phyloP scores from a whole-genome alignment of 2,797 vertebrate genomes.

The Trematomus bernacchii region DNA sequence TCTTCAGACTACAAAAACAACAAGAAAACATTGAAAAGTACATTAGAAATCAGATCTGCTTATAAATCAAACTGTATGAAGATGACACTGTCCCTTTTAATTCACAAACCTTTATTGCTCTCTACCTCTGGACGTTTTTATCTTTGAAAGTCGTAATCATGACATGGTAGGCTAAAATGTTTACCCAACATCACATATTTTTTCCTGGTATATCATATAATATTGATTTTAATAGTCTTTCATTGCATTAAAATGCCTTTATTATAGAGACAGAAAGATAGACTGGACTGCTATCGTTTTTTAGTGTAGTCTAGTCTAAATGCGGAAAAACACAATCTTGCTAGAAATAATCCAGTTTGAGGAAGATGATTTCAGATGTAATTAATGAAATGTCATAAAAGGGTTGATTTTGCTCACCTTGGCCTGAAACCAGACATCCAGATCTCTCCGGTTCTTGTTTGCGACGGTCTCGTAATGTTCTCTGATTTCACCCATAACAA shows the following conservation, averaged over 20 bases:
- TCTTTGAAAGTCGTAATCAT: conserved; percentile 44
- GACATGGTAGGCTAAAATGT: too few relatives aligned
- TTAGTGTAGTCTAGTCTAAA: too few relatives aligned
- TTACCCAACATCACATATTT: neutral
- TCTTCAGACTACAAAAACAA: conserved; percentile 51
- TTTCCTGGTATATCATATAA: neutral
- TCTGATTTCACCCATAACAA: conserved; percentile 85
- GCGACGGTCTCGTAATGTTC: conserved; percentile 89
- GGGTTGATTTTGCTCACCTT: conserved; percentile 81
- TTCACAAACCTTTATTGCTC: conserved; percentile 65
- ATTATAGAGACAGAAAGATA: conserved; percentile 21
- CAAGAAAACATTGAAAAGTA: neutral
- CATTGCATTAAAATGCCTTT: too few relatives aligned
- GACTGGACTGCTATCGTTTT: too few relatives aligned
- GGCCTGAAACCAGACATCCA: conserved; percentile 91
- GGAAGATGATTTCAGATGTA: too few relatives aligned
- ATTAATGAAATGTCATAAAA: too few relatives aligned
- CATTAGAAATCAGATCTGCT: neutral
- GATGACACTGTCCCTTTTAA: neutral
- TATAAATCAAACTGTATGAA: neutral
- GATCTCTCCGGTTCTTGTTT: conserved; percentile 87
- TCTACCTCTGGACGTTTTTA: conserved; percentile 62
- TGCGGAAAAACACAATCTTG: too few relatives aligned
- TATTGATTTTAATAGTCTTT: too few relatives aligned
- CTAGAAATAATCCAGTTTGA: too few relatives aligned